These are phyloP conservation scores for Sisyra terminalis DNA, from an alignment of 2,888 invertebrate genomes.

Conservation along the genomic window DNA sequence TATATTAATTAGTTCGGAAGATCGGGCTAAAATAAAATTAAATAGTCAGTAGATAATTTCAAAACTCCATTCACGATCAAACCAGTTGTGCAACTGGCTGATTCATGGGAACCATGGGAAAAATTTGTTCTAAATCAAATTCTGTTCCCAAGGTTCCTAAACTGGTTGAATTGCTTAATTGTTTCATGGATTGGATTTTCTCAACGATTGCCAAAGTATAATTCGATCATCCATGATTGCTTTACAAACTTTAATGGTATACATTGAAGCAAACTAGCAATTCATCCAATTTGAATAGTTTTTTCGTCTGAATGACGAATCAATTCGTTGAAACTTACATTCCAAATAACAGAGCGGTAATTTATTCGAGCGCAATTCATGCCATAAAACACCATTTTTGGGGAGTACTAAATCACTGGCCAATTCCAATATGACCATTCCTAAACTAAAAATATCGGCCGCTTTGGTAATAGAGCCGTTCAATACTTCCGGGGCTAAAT, in stretches of 20 bases:
- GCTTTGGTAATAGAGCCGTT: constrained; percentile 44
- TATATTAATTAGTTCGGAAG: constrained; percentile 31
- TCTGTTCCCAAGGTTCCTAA: too few species aligned
- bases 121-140: not conserved
- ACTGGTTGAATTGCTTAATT: too few species aligned
- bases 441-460: constrained; percentile 60
- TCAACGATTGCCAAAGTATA: too few species aligned
- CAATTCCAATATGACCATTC: constrained; percentile 53
- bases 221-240: too few species aligned
- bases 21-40: constrained; percentile 22
- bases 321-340: constrained; percentile 19
- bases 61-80: too few species aligned
- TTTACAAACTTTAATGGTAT: too few species aligned
- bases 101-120: not conserved
- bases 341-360: constrained; percentile 31
- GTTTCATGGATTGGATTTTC: too few species aligned
- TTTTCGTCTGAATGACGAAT: too few species aligned
- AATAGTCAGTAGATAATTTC: not conserved
- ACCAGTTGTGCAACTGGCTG: too few species aligned
- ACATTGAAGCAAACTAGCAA: too few species aligned
- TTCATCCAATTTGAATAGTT: too few species aligned
- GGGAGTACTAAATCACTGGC: constrained; percentile 55
- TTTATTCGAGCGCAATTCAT: constrained; percentile 37
- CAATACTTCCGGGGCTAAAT: constrained; percentile 56
- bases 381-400: constrained; percentile 50